Evolutionary conservation across 2,797 vertebrate genomes (phyloP).

Genomic region (Melopsittacus undulatus): DNA sequence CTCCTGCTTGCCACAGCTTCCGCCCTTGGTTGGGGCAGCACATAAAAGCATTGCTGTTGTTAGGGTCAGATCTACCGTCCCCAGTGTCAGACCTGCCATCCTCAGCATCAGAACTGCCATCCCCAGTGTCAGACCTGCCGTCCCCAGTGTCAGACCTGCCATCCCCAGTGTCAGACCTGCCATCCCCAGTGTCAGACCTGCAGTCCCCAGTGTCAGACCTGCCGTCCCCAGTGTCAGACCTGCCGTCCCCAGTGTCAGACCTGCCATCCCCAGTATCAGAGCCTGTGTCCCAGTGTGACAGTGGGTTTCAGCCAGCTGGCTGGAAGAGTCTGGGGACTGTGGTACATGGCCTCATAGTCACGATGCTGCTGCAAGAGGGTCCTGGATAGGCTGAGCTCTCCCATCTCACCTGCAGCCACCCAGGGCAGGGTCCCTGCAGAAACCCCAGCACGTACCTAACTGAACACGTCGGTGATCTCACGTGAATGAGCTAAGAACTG

Average conservation of each 20-base stretch:
- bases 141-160: not conserved
- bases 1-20: fast-evolving
- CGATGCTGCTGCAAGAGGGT: not conserved
- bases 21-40: fast-evolving
- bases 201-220: fast-evolving
- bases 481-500: slow-evolving; percentile 65
- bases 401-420: not conserved
- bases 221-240: not conserved
- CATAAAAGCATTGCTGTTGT: not conserved
- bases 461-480: slow-evolving; percentile 33
- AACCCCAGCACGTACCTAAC: not conserved
- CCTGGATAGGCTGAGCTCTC: not conserved
- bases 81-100: fast-evolving
- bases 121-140: not conserved
- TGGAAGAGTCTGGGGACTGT: not conserved
- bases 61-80: not conserved
- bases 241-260: not conserved
- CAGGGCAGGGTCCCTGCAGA: not conserved
- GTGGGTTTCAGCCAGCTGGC: not conserved
- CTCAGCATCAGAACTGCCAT: fast-evolving
- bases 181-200: fast-evolving
- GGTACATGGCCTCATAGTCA: fast-evolving
- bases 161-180: not conserved
- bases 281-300: fast-evolving
- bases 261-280: not conserved